Conservation (phyloP, 2,888 invertebrate species). For the Trimorus sp. region DNA sequence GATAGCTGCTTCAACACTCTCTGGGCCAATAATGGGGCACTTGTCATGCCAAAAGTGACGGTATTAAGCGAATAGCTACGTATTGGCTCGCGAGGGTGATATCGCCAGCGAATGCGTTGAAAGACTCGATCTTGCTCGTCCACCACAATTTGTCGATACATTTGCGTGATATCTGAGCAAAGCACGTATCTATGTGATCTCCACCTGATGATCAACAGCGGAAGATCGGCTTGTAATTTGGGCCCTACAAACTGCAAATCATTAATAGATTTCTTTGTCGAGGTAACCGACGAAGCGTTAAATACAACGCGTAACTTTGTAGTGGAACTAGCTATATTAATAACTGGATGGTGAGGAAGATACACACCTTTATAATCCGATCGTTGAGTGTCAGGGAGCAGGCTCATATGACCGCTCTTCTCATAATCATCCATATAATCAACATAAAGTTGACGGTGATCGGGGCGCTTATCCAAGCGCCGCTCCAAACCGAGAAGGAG, state of each 20-base stretch:
- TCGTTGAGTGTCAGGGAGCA: not conserved
- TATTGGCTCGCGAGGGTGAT: not conserved
- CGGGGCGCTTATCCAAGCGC: no score
- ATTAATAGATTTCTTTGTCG: not conserved
- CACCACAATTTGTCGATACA: slow-evolving; percentile 23
- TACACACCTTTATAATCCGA: not conserved
- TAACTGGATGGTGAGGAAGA: slow-evolving; percentile 22
- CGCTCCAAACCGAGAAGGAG: not conserved
- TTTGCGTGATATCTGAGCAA: slow-evolving; percentile 10
- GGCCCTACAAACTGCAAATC: slow-evolving; percentile 11
- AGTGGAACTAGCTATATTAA: not conserved
- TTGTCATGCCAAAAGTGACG: slow-evolving; percentile 9
- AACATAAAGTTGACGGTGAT: no score
- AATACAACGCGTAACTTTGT: slow-evolving; percentile 21
- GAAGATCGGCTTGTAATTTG: slow-evolving; percentile 11
- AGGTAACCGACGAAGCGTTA: slow-evolving; percentile 8
- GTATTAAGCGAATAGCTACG: not conserved
- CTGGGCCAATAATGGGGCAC: slow-evolving; percentile 3
- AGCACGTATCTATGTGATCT: not conserved
- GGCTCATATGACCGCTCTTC: slow-evolving; percentile 10
- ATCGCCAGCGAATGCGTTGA: slow-evolving; percentile 22
- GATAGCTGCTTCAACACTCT: no score
- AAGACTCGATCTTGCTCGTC: not conserved
- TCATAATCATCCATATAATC: slow-evolving; percentile 17
- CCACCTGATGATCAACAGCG: slow-evolving; percentile 1